phyloP scores from a whole-genome alignment of 1,140 invertebrate genomes.

The Tetramorium simillimum region DNA sequence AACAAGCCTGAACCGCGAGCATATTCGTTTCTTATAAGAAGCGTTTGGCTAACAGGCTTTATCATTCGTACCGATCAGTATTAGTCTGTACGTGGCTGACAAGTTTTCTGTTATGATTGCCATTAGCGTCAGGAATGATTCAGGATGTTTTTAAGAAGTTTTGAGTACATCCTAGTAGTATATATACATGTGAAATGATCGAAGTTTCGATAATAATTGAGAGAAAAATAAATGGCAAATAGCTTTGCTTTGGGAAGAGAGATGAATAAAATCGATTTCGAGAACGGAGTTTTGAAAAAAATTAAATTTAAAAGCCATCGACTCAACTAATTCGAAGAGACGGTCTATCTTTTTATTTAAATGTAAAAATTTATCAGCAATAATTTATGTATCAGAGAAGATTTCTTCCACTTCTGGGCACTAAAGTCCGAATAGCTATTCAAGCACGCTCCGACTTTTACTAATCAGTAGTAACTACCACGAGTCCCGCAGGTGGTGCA shows the following conservation, averaged over 20 bases:
- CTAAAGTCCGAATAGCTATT: background rate
- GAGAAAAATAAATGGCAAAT: constrained; percentile 25
- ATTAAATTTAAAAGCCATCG: background rate
- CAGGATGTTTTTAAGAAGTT: background rate
- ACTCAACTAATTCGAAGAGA: background rate
- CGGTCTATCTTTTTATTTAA: background rate
- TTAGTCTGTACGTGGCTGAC: constrained; percentile 74
- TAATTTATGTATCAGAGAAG: background rate
- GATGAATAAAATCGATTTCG: background rate
- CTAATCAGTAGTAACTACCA: constrained; percentile 22
- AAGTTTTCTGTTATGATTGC: constrained; percentile 39
- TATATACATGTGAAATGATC: background rate
- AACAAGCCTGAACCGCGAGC: constrained; percentile 71
- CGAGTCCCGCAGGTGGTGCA: constrained; percentile 40
- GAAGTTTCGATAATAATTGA: constrained; percentile 1
- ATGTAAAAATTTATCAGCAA: background rate
- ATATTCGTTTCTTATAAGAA: constrained; percentile 79
- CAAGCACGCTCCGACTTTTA: background rate
- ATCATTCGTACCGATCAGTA: constrained; percentile 75
- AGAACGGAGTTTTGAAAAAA: background rate
- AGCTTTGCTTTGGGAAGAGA: background rate
- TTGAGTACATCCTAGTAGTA: background rate
- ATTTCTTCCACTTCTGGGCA: background rate
- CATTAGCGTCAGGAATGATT: background rate
- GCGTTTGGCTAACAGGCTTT: constrained; percentile 78